A percentile compares a stretch with the other conserved stretches of the same genome.
Evolutionary conservation across 2,113 vertebrate species (phyloP).

Genomic region (Antechinus stuartii): DNA sequence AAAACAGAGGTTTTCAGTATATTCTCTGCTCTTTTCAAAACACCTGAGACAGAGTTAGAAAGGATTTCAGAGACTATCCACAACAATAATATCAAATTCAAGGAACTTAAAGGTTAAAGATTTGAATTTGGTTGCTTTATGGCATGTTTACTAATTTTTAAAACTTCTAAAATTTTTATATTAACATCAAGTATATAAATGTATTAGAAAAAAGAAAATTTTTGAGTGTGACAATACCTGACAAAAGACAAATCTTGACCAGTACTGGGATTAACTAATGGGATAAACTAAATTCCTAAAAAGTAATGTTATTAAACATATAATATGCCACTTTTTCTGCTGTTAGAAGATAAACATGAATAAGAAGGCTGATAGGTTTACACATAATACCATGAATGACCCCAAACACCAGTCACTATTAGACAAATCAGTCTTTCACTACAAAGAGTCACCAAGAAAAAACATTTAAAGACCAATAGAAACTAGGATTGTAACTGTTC

Average conservation of each 20-base stretch:
- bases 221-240: background rate
- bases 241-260: conserved; percentile 43
- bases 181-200: background rate
- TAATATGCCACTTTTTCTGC: background rate
- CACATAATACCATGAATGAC: background rate
- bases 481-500: background rate
- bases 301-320: background rate
- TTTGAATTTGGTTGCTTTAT: background rate
- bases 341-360: background rate
- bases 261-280: background rate
- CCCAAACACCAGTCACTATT: background rate
- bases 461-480: background rate
- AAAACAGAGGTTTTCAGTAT: background rate
- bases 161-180: background rate
- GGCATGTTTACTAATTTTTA: background rate
- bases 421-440: background rate
- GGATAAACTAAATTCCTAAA: conserved; percentile 36
- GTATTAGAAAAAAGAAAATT: background rate
- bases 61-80: background rate
- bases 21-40: background rate
- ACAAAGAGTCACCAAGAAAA: background rate
- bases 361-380: background rate
- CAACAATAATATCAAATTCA: background rate
- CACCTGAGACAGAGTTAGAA: background rate
- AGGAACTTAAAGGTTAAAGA: background rate